These are phyloP conservation scores for Neosilurus hyrtlii DNA, from an alignment of 2,797 vertebrate species.

Conservation along the genomic window DNA sequence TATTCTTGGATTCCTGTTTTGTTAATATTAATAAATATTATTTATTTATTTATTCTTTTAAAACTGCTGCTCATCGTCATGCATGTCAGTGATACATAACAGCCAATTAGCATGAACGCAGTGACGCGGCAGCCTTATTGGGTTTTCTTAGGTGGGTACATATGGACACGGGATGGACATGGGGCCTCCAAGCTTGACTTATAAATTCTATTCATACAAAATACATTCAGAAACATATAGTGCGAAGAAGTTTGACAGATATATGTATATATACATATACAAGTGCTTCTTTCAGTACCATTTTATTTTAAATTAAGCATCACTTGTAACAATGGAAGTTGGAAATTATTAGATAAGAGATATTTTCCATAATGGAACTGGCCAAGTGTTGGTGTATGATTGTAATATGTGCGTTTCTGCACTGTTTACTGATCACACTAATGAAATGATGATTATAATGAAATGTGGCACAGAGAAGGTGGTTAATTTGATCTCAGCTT, in stretches of 20 bases:
- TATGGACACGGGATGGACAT: too few relatives aligned
- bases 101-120: too few relatives aligned
- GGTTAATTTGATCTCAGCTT: conserved; percentile 9
- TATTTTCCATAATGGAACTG: not conserved
- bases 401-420: not conserved
- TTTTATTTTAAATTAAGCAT: not conserved
- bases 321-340: not conserved
- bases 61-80: too few relatives aligned
- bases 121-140: too few relatives aligned
- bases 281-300: not conserved
- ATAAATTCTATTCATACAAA: too few relatives aligned
- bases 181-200: too few relatives aligned
- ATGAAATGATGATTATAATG: conserved; percentile 14
- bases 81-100: too few relatives aligned
- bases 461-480: conserved; percentile 12
- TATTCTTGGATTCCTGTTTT: too few relatives aligned
- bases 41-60: too few relatives aligned
- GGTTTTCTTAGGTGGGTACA: too few relatives aligned
- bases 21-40: too few relatives aligned
- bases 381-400: not conserved
- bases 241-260: too few relatives aligned
- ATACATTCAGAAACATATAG: not conserved
- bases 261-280: not conserved
- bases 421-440: not conserved
- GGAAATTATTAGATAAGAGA: not conserved